These are phyloP conservation scores for Trachythela sp. DNA, from an alignment of 64 coral and sea anemone genomes.

Conservation along the genomic window DNA sequence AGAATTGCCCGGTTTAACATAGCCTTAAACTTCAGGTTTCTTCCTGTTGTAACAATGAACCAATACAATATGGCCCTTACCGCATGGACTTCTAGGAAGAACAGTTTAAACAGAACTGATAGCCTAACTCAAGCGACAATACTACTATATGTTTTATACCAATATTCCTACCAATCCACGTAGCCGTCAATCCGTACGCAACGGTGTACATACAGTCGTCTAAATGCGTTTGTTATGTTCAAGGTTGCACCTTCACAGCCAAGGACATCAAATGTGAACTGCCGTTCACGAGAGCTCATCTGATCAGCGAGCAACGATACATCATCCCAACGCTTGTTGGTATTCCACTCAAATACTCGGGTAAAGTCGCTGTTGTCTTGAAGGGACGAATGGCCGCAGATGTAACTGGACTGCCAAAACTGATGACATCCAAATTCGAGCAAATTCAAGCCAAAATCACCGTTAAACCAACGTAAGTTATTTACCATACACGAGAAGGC, in stretches of 20 bases:
- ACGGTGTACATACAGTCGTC: no score
- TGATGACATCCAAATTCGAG: not conserved
- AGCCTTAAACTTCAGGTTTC: no score
- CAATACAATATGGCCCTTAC: no score
- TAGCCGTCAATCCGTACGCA: no score
- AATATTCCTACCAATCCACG: no score
- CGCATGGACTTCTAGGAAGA: no score
- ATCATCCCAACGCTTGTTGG: not conserved
- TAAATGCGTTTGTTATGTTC: not conserved
- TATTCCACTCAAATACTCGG: not conserved
- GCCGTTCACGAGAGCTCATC: not conserved
- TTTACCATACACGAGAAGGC: no score
- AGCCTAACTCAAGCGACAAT: no score
- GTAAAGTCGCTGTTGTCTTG: not conserved
- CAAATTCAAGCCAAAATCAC: not conserved
- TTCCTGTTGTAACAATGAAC: no score
- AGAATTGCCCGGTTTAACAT: no score
- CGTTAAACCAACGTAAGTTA: not conserved
- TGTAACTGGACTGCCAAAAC: not conserved
- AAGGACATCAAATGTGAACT: not conserved
- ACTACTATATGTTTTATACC: no score
- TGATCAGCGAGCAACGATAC: not conserved
- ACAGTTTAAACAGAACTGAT: no score
- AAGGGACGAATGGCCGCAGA: not conserved
- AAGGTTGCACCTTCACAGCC: not conserved